Percentiles rank a stretch among this genome's conserved stretches.
These are phyloP conservation scores for Sarcophaga subvicina DNA, from an alignment of 2,888 invertebrate species.

Conservation along the genomic window DNA sequence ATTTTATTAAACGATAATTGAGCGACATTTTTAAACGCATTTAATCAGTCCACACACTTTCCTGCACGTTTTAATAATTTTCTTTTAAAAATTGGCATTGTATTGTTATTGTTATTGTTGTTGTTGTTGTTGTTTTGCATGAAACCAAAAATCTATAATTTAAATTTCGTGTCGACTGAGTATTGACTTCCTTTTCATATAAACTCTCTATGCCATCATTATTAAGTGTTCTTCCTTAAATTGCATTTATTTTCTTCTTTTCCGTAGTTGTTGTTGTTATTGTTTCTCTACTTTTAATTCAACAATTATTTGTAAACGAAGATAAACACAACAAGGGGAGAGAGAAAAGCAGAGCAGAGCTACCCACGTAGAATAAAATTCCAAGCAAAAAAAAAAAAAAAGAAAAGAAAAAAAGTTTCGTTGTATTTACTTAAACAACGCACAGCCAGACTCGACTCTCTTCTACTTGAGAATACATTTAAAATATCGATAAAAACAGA, in stretches of 20 bases:
- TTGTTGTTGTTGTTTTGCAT: background rate
- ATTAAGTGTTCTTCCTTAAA: slow-evolving; percentile 47
- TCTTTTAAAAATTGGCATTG: too few species aligned
- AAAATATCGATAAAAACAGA: background rate
- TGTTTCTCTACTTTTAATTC: background rate
- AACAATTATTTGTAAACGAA: background rate
- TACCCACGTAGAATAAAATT: background rate
- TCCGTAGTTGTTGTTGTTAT: background rate
- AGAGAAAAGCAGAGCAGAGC: background rate
- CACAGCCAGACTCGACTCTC: background rate
- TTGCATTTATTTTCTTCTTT: background rate
- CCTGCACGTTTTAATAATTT: too few species aligned
- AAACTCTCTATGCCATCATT: slow-evolving; percentile 23
- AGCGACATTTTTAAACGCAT: too few species aligned
- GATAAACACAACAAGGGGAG: too few species aligned
- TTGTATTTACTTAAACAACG: too few species aligned
- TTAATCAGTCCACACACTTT: too few species aligned
- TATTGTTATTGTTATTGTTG: background rate
- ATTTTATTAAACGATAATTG: too few species aligned
- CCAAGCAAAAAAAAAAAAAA: background rate
- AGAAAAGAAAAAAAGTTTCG: too few species aligned
- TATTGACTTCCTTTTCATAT: slow-evolving; percentile 52
- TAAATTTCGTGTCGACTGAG: slow-evolving; percentile 43
- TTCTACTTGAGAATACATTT: background rate
- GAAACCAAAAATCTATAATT: background rate